phyloP scores from a whole-genome alignment of 53 echinoderm and acorn worm species.

The Holothuria scabra region DNA sequence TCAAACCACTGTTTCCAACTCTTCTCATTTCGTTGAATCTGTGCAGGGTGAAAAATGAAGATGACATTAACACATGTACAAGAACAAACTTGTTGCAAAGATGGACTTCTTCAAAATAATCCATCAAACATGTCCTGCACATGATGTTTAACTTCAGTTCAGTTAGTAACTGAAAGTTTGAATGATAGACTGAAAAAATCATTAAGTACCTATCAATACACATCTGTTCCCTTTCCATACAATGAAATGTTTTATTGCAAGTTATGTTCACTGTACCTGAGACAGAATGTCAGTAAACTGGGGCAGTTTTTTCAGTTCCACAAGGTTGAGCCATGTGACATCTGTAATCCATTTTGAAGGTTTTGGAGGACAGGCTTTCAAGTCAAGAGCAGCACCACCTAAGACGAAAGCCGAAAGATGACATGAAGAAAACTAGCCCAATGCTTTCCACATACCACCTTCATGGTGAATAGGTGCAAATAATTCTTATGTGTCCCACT shows the following conservation, averaged over 20 bases:
- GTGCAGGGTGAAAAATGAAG: neutral
- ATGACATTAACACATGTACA: too few species aligned
- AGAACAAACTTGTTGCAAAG: too few species aligned
- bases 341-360: slow-evolving; percentile 97
- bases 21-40: slow-evolving; percentile 97
- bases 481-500: too few species aligned
- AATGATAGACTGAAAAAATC: neutral
- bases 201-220: neutral
- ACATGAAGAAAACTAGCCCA: neutral
- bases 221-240: neutral
- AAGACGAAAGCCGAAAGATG: neutral
- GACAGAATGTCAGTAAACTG: slow-evolving; percentile 90
- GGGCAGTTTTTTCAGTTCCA: slow-evolving; percentile 91
- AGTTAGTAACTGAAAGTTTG: neutral
- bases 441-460: too few species aligned
- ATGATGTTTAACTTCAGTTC: too few species aligned
- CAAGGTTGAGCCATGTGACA: slow-evolving; percentile 95
- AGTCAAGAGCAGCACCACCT: slow-evolving; percentile 97
- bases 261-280: slow-evolving; percentile 69
- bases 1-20: slow-evolving; percentile 98
- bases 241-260: neutral
- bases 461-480: too few species aligned
- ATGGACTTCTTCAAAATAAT: too few species aligned
- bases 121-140: too few species aligned
- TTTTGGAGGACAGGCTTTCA: slow-evolving; percentile 91